Evolutionary conservation across 2,888 invertebrate genomes (phyloP), one percentile per base, ranked within the genome.

Genomic region (Stenchaetothrips biformis): DNA sequence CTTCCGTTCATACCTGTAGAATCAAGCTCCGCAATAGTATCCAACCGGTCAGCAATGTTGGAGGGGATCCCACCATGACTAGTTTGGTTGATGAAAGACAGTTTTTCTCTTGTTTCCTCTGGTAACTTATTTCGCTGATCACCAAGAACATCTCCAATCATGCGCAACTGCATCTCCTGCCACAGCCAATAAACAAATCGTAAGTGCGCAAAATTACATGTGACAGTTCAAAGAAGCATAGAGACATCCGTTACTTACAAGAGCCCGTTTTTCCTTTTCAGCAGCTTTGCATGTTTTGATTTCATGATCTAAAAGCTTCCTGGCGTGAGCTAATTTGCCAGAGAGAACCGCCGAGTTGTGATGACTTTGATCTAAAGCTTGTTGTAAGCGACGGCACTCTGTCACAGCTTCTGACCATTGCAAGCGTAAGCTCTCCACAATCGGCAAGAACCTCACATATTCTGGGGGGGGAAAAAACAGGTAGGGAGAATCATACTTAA

Each of bases 251-350:
- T 80, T 80, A 8, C 87, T 86, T 87, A 94, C 94, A 89, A 94
- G 88, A 84, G 90, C 89, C 86, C 92, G 92, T 82, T 92, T 90
- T 81, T 95, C 94, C 82, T 92, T 89, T 86, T 94, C 91, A 0
- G 92, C 92, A 83, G 89, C 89, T 81, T 91, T 90, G 27, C 94
- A 88, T 80, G 91, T 91, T 82, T 91, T 90, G 84, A 92, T 93
- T 85, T 96, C 96, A 82, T 92, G 91, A 84, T 96, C 96, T 0
- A 96, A 88, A 74, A 96, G 88, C 83, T 92, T 92, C 80, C 96
- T 89, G 0, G 95, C 95, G 86, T 94, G 93, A 83, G 92, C 92
- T 82, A 97, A 89, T 86, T 95, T 95, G 6, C 92, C 91, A 84
- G 96, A 94, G 84, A 95, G 89, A 84, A 93, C 92, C 7, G 91